Conservation (phyloP, 2,888 invertebrate species). For the Drosophila melanosoma region DNA sequence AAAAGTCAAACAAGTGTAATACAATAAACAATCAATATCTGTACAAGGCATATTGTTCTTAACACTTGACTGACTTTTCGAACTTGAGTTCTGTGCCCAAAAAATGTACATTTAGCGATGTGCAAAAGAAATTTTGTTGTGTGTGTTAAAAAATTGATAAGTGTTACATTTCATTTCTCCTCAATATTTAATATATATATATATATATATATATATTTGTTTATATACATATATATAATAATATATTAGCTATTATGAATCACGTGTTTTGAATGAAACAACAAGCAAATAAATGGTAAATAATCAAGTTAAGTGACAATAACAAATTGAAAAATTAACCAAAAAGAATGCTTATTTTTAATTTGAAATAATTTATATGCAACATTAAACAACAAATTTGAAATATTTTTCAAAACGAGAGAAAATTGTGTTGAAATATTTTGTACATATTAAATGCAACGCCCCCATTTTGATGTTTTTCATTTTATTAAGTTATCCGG, state of each 20-base stretch:
- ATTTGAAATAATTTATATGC: neutral
- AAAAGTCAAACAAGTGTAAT: constrained; percentile 63
- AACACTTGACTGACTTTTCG: constrained; percentile 36
- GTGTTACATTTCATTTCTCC: neutral
- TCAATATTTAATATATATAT: neutral
- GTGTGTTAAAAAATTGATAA: constrained; percentile 20
- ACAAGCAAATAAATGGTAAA: too few species aligned
- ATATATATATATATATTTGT: neutral
- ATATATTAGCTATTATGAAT: neutral
- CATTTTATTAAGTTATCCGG: neutral
- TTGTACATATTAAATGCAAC: neutral
- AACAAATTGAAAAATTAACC: neutral
- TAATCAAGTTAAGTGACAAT: neutral
- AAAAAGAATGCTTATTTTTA: neutral
- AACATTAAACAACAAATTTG: neutral
- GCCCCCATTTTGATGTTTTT: neutral
- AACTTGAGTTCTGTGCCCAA: constrained; percentile 43
- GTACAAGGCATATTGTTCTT: constrained; percentile 44
- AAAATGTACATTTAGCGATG: constrained; percentile 47
- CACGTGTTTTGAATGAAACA: neutral
- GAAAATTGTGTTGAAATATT: neutral
- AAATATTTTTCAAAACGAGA: neutral
- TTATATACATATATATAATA: neutral
- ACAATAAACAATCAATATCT: constrained; percentile 46
- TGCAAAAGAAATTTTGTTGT: constrained; percentile 44